Evolutionary conservation across 1,140 invertebrate genomes (phyloP), one percentile per base, ranked within the genome.

Genomic region (Ptiloglossa arizonensis): DNA sequence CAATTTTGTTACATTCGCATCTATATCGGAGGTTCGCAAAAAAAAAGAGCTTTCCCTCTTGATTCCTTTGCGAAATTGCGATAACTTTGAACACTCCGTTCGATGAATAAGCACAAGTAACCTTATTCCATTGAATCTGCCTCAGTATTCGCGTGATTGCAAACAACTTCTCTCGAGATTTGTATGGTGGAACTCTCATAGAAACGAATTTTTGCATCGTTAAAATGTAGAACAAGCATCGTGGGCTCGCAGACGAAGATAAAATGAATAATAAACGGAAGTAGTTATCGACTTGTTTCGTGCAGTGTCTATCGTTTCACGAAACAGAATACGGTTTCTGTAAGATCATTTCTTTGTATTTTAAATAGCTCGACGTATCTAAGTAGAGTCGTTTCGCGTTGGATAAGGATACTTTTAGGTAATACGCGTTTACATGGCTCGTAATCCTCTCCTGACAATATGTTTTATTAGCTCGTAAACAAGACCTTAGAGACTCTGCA

Each of bases 401-500:
- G 44, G 24, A 38, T 29, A 41, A 63, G 22, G 59, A 32, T 19
- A 24, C 27, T 35, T 57, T 76, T 59, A 35, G 48, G 64, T 60
- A 70, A 77, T 60, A 56, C 22, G 41, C 4, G 13, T 59, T 50
- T 50, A 19, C 44, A 5, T 60, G n/a, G 19, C 27, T 41, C 72
- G 27, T 75, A 68, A 48, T 35, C 41, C 17, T 29, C 4, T n/a
- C 11, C 13, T 19, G 48, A 67, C 50, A 27, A 67, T 75, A 75
- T 67, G 73, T 57, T 69, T 75, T 69, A 75, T 68, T 68, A 68
- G 64, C 54, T 59, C 73, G 52, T 41, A 69, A 75, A 69, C 41
- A 76, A 69, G 41, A 35, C 8, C 54, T 69, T 68, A 69, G 73
- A 41, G 57, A 60, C 44, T 59, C 44, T 59, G 22, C 5, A 22